Evolutionary conservation across 2,113 vertebrate genomes (phyloP).

Genomic region (Dicrurus megarhynchus): DNA sequence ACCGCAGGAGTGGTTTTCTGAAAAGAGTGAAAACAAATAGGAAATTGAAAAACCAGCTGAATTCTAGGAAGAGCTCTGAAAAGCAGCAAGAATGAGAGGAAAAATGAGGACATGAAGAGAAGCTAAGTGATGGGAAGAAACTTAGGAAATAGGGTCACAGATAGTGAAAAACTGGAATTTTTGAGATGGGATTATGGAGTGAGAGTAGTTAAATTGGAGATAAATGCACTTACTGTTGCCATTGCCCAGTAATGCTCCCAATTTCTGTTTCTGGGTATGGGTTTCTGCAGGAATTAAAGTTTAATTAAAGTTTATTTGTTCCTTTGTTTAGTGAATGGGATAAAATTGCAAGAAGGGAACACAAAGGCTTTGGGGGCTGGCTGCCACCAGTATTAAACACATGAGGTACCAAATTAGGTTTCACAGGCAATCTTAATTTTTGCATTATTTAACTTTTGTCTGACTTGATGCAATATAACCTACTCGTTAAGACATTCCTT

Average conservation of each 20-base stretch:
- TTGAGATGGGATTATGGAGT: not conserved
- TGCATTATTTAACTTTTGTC: not conserved
- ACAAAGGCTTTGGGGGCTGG: not conserved
- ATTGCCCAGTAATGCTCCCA: not conserved
- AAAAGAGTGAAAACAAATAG: not conserved
- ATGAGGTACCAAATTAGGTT: not conserved
- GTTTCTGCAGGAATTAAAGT: not conserved
- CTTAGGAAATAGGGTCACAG: not conserved
- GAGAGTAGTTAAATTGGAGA: not conserved
- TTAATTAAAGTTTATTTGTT: not conserved
- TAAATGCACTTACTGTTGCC: not conserved
- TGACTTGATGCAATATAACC: not conserved
- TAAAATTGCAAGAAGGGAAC: not conserved
- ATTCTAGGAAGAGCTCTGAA: not conserved
- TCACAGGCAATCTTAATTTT: not conserved
- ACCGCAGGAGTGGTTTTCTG: not conserved
- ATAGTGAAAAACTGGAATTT: not conserved
- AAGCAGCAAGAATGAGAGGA: not conserved
- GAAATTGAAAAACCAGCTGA: not conserved
- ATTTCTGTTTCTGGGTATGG: not conserved
- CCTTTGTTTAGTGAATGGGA: not conserved
- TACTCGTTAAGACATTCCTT: not conserved
- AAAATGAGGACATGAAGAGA: not conserved
- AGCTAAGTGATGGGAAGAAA: not conserved
- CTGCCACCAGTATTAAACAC: not conserved